Evolutionary conservation across 2,113 vertebrate genomes (phyloP).

Genomic region (Anseranas semipalmata): DNA sequence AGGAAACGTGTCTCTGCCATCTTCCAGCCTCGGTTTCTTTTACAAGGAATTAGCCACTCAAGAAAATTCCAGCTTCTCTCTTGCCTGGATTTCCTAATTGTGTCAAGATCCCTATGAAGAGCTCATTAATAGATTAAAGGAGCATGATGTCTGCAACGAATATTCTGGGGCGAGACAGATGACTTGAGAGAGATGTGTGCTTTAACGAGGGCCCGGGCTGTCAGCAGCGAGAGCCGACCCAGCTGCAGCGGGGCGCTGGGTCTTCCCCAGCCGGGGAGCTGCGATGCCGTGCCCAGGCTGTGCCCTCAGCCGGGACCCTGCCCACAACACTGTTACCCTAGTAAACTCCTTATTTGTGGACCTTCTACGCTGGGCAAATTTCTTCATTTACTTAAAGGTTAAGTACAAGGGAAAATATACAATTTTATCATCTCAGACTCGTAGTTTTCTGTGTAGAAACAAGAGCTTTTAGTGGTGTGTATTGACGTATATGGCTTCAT

Average conservation of each 20-base stretch:
- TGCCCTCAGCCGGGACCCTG: background rate
- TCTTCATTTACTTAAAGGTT: background rate
- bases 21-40: constrained; percentile 32
- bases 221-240: background rate
- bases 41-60: background rate
- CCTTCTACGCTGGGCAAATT: background rate
- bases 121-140: background rate
- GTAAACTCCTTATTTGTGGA: background rate
- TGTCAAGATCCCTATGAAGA: background rate
- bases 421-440: background rate
- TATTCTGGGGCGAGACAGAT: background rate
- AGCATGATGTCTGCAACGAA: background rate
- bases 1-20: constrained; percentile 17
- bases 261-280: rapidly evolving
- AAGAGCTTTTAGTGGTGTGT: background rate
- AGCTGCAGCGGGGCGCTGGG: background rate
- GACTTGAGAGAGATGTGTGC: background rate
- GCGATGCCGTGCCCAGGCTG: rapidly evolving
- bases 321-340: background rate
- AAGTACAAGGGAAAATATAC: background rate
- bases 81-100: constrained; percentile 10
- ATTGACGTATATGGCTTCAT: background rate
- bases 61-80: constrained; percentile 13
- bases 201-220: background rate
- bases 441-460: background rate